phyloP scores from a whole-genome alignment of 2,888 invertebrate genomes.

The Xestia xanthographa region DNA sequence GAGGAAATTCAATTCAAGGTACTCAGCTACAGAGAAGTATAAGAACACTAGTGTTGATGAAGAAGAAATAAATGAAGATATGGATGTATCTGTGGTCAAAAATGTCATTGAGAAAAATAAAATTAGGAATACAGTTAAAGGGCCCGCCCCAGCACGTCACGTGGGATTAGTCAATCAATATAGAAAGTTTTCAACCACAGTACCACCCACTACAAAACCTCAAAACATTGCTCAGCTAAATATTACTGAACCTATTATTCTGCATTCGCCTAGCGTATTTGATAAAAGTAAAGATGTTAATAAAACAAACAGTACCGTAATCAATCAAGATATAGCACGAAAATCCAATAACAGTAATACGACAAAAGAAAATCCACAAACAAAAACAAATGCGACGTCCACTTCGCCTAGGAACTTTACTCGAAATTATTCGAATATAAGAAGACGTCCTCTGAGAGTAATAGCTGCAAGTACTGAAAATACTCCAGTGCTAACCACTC shows the following conservation, averaged over 20 bases:
- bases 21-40: constrained; percentile 88
- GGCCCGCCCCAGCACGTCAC: constrained; percentile 87
- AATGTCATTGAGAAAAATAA: constrained; percentile 89
- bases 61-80: constrained; percentile 90
- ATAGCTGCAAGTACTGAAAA: constrained; percentile 80
- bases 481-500: constrained; percentile 62
- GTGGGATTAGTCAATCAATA: constrained; percentile 88
- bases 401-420: constrained; percentile 80
- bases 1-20: constrained; percentile 86
- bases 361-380: constrained; percentile 68
- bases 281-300: constrained; percentile 75
- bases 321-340: constrained; percentile 63
- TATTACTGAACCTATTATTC: constrained; percentile 78
- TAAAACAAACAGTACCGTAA: constrained; percentile 67
- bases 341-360: constrained; percentile 68
- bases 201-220: constrained; percentile 78
- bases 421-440: constrained; percentile 82
- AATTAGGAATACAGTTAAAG: constrained; percentile 88
- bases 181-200: constrained; percentile 82
- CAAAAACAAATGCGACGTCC: constrained; percentile 73
- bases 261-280: constrained; percentile 72
- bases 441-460: constrained; percentile 82
- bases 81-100: constrained; percentile 91
- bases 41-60: constrained; percentile 88
- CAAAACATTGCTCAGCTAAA: constrained; percentile 79